A percentile compares a stretch with the other conserved stretches of the same genome.
Conservation (phyloP, 2,797 vertebrate species). For the Nasua narica region DNA sequence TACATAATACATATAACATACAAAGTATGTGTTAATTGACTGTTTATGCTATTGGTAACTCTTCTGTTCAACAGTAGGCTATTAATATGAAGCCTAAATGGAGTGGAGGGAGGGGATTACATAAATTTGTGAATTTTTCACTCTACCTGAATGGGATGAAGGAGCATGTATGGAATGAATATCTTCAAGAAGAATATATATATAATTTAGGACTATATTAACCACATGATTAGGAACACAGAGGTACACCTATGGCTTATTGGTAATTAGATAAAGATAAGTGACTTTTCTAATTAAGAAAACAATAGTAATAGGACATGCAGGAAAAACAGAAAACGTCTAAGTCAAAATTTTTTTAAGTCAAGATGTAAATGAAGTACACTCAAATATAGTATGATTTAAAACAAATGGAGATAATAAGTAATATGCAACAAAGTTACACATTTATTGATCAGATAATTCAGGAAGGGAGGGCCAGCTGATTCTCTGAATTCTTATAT, state of each 20-base stretch:
- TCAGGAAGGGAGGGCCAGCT: neutral
- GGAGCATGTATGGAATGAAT: neutral
- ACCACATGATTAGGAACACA: constrained; percentile 17
- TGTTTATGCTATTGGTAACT: neutral
- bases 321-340: neutral
- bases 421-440: neutral
- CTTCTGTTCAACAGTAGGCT: neutral
- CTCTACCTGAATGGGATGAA: neutral
- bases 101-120: neutral
- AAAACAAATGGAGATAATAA: neutral
- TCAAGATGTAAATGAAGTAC: constrained; percentile 15
- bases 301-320: neutral
- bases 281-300: constrained; percentile 36
- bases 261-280: constrained; percentile 30
- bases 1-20: no score
- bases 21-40: neutral
- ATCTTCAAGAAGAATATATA: constrained; percentile 8
- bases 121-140: neutral
- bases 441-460: neutral
- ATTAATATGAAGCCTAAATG: neutral
- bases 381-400: constrained; percentile 21
- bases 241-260: neutral
- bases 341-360: neutral
- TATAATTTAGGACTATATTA: constrained; percentile 32
- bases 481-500: neutral